Evolutionary conservation across 2,113 vertebrate genomes (phyloP), one percentile per base, ranked within the genome.

Genomic region (Salminus brasiliensis): DNA sequence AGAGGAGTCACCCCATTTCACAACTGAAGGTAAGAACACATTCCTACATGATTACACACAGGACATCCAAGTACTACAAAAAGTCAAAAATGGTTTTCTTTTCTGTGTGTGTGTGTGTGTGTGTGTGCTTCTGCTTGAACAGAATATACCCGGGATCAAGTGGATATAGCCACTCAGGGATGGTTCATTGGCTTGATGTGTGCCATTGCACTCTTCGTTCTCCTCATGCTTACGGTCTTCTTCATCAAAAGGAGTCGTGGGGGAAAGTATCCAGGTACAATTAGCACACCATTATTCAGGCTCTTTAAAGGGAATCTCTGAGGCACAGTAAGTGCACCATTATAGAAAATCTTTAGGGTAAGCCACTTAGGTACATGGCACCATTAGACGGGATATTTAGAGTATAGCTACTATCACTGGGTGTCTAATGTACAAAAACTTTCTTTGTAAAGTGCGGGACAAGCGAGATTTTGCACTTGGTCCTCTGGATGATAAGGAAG

Each of bases 131-230:
- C 23, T 80, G 32, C 39, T 30, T 72, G 36, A 55, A 0, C 89
- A 96, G 95, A 95, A 59, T 93, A 94, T 66, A 93, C 94, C 84
- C 95, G 95, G 88, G 96, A 96, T 74, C 97, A 98, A 60, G 95
- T 96, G 41, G 96, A 98, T 93, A 96, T 98, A 55, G 92, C 96
- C 65, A 99, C 97, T 3, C 95, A 98, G 88, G 98, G 98, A 83
- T 99, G 98, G 98, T 98, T 99, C 92, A 99, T 99, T 2, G 98
- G 98, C 62, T 93, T 98, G 52, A 99, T 99, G 98, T 99, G 97
- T 7, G 98, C 97, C 39, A 93, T 98, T 8, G 97, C 96, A 39
- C 95, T 99, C n/a, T 93, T 99, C 5, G 97, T 99, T 59, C 94
- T 99, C 74, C 97, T 98, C 85, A 93, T 99, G 7, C 91, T 99